Conservation (phyloP, 2,797 vertebrate species). For the Avahi laniger region DNA sequence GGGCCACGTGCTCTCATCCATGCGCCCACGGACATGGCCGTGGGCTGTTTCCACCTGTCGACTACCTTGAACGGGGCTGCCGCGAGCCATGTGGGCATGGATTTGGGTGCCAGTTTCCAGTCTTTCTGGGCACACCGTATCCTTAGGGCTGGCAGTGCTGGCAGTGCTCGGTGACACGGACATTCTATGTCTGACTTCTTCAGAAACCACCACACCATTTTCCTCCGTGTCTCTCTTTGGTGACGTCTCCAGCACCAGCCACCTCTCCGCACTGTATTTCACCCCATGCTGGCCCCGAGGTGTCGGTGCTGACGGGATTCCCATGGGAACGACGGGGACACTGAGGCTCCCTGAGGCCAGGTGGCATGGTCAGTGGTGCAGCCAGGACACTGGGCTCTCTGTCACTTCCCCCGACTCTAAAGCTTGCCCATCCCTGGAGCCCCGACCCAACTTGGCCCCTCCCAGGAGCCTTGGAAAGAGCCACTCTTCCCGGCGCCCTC, state of each 20-base stretch:
- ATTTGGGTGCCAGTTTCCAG: accelerated
- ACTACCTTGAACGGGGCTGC: accelerated
- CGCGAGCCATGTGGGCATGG: accelerated
- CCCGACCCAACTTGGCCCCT: accelerated
- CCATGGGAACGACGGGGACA: background rate
- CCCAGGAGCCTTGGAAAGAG: background rate
- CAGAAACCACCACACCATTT: too few species aligned
- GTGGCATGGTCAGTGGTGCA: accelerated
- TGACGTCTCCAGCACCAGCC: background rate
- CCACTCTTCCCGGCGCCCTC: background rate
- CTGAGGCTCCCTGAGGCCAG: background rate
- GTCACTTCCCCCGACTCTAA: accelerated
- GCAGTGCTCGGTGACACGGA: background rate
- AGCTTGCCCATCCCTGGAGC: accelerated
- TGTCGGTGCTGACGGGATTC: accelerated
- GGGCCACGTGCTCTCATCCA: accelerated
- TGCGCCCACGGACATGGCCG: accelerated
- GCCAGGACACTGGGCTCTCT: background rate
- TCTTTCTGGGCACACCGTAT: accelerated
- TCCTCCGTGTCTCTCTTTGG: background rate
- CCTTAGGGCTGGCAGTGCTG: background rate
- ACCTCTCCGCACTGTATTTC: accelerated
- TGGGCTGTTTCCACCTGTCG: too few species aligned
- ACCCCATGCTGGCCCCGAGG: accelerated
- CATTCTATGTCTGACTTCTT: accelerated